These are phyloP conservation scores for Lasioglossum vierecki DNA, from an alignment of 2,888 invertebrate species.

Conservation along the genomic window DNA sequence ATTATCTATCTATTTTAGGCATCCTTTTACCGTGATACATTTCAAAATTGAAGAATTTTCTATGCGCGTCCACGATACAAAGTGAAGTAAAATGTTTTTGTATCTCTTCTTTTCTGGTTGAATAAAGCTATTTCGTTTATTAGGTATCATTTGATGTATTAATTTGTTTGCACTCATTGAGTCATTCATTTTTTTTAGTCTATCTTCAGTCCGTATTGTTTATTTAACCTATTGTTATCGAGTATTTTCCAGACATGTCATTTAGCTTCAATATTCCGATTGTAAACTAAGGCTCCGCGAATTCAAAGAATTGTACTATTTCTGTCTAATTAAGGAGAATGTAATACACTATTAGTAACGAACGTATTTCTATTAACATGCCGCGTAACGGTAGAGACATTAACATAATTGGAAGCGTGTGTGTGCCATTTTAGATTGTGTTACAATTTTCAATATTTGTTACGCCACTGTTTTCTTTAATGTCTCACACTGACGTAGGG, in stretches of 20 bases:
- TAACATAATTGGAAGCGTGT: conserved; percentile 13
- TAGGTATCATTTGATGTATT: not conserved
- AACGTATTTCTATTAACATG: not conserved
- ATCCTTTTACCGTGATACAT: not conserved
- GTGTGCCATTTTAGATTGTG: not conserved
- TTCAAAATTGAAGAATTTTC: not conserved
- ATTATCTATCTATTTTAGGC: not conserved
- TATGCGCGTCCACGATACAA: not conserved
- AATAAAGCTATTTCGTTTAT: conserved; percentile 5
- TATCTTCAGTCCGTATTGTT: not conserved
- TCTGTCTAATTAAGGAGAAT: not conserved
- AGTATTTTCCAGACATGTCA: not conserved
- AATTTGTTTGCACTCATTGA: not conserved
- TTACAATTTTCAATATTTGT: conserved; percentile 29
- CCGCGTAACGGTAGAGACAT: conserved; percentile 1
- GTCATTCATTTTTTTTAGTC: not conserved
- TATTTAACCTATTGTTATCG: not conserved
- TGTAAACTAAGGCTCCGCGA: not conserved
- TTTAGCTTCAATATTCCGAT: not conserved
- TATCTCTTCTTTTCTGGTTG: too few relatives aligned
- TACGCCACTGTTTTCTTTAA: conserved; percentile 64
- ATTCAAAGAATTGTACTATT: not conserved
- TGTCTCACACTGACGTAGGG: conserved; percentile 49
- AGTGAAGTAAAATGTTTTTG: not conserved
- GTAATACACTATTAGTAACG: not conserved